phyloP scores from a whole-genome alignment of 2,797 vertebrate species.

The Notamacropus eugenii region DNA sequence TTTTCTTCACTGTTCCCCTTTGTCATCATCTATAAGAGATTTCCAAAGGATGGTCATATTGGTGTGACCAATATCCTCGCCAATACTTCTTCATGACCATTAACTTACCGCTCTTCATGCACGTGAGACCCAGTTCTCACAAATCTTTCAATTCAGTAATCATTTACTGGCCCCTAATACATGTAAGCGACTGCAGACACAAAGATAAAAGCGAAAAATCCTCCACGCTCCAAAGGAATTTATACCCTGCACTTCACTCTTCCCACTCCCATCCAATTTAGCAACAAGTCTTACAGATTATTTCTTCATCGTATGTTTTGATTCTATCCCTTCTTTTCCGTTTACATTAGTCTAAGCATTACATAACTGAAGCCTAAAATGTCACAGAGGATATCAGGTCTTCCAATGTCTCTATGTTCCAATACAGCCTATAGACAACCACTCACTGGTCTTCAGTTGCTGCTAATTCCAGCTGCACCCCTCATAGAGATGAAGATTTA shows the following conservation, averaged over 20 bases:
- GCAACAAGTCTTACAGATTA: neutral
- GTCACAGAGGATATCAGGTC: neutral
- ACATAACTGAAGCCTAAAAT: neutral
- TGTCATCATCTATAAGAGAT: neutral
- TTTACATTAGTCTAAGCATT: neutral
- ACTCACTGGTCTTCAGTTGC: slow-evolving; percentile 27
- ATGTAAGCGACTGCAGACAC: neutral
- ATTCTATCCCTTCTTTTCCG: neutral
- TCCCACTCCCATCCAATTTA: neutral
- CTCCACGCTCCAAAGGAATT: neutral
- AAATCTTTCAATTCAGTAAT: neutral
- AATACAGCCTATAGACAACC: slow-evolving; percentile 44
- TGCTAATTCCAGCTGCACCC: slow-evolving; percentile 12
- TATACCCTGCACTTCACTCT: neutral
- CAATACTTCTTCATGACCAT: no score
- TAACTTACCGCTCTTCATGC: neutral
- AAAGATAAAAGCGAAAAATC: slow-evolving; percentile 16
- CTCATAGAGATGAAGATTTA: slow-evolving; percentile 28
- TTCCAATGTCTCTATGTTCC: neutral
- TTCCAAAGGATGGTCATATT: neutral
- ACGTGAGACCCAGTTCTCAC: neutral
- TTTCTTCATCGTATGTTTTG: neutral
- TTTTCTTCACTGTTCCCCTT: neutral
- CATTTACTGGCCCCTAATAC: neutral
- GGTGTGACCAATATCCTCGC: no score